Evolutionary conservation across 2,797 vertebrate genomes (phyloP).

Genomic region (Halcyon smyrnensis): DNA sequence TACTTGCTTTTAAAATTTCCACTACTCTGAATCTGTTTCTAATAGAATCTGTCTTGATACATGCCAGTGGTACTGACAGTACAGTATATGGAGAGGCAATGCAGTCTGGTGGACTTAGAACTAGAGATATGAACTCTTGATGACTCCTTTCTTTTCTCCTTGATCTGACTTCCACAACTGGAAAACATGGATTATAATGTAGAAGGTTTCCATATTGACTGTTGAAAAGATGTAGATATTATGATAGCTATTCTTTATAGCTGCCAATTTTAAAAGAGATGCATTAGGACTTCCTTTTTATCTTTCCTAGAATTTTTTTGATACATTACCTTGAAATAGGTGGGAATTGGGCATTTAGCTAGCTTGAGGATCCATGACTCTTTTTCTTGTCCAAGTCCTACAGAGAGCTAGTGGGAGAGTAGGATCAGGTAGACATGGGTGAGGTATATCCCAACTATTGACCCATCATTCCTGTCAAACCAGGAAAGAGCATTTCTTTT

Average conservation of each 20-base stretch:
- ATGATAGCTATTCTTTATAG: background rate
- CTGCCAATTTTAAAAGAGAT: background rate
- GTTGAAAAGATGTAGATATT: background rate
- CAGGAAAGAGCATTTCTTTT: background rate
- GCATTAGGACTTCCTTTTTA: background rate
- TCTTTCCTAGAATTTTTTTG: background rate
- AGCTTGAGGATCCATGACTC: background rate
- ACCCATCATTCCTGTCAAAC: background rate
- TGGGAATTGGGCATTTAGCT: background rate
- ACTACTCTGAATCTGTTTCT: background rate
- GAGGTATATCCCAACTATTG: background rate
- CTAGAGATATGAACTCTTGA: background rate
- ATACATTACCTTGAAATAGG: background rate
- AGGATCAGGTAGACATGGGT: background rate
- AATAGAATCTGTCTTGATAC: background rate
- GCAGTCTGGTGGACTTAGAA: background rate
- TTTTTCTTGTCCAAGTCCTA: background rate
- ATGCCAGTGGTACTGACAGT: background rate
- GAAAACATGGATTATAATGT: background rate
- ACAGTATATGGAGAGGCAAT: rapidly evolving
- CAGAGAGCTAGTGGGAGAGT: background rate
- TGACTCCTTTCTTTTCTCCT: background rate
- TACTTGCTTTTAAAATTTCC: background rate
- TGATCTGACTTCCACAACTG: background rate
- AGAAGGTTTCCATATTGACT: background rate